Conservation (phyloP, 2,797 vertebrate genomes). For the Etheostoma perlongum region DNA sequence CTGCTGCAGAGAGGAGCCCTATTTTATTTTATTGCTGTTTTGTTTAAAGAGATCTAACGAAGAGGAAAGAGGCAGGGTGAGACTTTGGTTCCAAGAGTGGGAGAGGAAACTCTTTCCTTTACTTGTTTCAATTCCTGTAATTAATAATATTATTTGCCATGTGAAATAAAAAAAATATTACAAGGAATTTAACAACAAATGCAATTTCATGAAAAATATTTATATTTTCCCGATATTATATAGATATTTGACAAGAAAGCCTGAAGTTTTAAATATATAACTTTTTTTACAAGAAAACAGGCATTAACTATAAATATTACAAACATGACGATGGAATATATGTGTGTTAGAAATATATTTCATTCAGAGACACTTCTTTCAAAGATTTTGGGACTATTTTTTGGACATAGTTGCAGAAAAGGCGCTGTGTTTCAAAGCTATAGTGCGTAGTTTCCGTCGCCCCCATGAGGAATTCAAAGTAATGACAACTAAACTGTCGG, state of each 20-base stretch:
- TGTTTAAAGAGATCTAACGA: slow-evolving; percentile 56
- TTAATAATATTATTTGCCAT: slow-evolving; percentile 17
- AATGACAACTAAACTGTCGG: no score
- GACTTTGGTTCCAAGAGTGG: slow-evolving; percentile 13
- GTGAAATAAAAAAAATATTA: not conserved
- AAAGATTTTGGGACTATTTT: not conserved
- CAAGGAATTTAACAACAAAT: slow-evolving; percentile 11
- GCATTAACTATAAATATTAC: not conserved
- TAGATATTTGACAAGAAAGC: not conserved
- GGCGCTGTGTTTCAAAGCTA: not conserved
- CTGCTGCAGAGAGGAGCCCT: slow-evolving; percentile 42
- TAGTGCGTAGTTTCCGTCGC: no score
- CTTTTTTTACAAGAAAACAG: not conserved
- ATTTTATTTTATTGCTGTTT: slow-evolving; percentile 46
- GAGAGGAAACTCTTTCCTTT: slow-evolving; percentile 15
- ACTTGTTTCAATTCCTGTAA: not conserved
- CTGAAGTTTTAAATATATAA: not conserved
- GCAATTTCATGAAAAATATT: not conserved
- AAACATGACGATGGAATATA: not conserved
- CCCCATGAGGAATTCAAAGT: no score
- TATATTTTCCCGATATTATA: not conserved
- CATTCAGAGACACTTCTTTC: not conserved
- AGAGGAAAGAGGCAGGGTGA: slow-evolving; percentile 36
- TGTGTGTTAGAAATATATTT: not conserved
- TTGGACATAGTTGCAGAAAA: not conserved